Conservation (phyloP, 2,113 vertebrate species). For the Oryzias curvinotus region DNA sequence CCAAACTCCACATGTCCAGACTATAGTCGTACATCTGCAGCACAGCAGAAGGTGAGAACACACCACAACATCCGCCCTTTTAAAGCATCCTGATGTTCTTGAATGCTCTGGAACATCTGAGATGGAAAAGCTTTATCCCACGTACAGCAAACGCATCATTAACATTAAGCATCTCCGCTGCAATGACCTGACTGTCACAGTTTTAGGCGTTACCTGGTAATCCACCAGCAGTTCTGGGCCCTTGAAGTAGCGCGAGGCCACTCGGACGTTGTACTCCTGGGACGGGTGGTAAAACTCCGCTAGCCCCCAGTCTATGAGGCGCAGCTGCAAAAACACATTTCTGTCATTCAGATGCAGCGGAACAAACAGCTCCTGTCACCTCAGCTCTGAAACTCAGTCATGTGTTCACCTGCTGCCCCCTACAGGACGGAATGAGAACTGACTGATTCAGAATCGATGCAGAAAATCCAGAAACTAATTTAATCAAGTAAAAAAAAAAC, state of each 20-base stretch:
- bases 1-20: constrained; percentile 99
- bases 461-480: too few relatives aligned
- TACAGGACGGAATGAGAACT: constrained; percentile 16
- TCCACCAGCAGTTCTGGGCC: constrained; percentile 98
- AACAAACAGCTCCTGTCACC: neutral
- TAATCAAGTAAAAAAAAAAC: too few relatives aligned
- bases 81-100: too few relatives aligned
- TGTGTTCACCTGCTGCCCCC: constrained; percentile 31
- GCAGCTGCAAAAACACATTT: constrained; percentile 78
- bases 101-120: too few relatives aligned
- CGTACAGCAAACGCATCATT: too few relatives aligned
- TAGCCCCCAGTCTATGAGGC: constrained; percentile 98
- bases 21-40: constrained; percentile 99
- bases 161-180: too few relatives aligned
- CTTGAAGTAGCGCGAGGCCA: constrained; percentile 98
- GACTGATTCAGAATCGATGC: too few relatives aligned
- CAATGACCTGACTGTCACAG: neutral
- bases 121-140: too few relatives aligned
- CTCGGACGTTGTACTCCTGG: constrained; percentile 99
- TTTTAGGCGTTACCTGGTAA: constrained; percentile 85
- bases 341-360: neutral
- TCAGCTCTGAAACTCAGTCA: neutral
- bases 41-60: constrained; percentile 42
- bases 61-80: neutral
- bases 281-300: constrained; percentile 98